Evolutionary conservation across 2,888 invertebrate genomes (phyloP).

Genomic region (Carpatolechia fugitivella): DNA sequence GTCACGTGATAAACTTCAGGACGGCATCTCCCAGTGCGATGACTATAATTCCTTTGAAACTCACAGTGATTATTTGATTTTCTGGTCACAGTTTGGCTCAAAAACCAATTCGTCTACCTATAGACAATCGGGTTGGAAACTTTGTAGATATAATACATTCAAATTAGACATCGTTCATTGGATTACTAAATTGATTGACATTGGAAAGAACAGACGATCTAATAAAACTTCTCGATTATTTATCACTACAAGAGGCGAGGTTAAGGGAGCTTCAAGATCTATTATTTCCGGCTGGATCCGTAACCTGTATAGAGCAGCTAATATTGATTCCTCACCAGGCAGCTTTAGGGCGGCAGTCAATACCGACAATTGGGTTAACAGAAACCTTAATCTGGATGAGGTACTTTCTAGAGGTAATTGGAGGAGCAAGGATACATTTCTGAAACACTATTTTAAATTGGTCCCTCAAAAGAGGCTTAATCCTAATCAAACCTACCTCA

Average conservation of each 20-base stretch:
- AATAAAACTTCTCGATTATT: not conserved
- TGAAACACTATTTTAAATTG: slow-evolving; percentile 14
- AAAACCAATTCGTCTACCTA: slow-evolving; percentile 19
- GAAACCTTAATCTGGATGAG: slow-evolving; percentile 8
- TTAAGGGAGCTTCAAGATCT: slow-evolving; percentile 3
- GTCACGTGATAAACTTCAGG: too few relatives aligned
- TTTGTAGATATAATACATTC: not conserved
- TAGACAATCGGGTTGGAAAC: not conserved
- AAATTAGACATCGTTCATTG: not conserved
- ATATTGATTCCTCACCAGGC: slow-evolving; percentile 4
- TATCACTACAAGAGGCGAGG: slow-evolving; percentile 7
- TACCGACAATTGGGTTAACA: slow-evolving; percentile 8
- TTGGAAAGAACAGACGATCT: not conserved
- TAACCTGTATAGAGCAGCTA: slow-evolving; percentile 4
- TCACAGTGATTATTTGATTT: slow-evolving; percentile 14
- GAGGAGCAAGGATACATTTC: slow-evolving; percentile 11
- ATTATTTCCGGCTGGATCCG: slow-evolving; percentile 9
- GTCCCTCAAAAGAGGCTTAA: not conserved
- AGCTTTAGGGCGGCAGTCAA: slow-evolving; percentile 14
- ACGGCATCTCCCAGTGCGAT: too few relatives aligned
- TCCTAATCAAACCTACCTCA: not conserved
- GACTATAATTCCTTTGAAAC: slow-evolving; percentile 8
- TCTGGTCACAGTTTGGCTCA: slow-evolving; percentile 31
- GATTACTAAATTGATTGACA: not conserved
- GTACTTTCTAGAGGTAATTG: slow-evolving; percentile 15